Base-by-base conservation (phyloP, 1,140 invertebrate genomes). In the Thaumetopoea pityocampa region DNA sequence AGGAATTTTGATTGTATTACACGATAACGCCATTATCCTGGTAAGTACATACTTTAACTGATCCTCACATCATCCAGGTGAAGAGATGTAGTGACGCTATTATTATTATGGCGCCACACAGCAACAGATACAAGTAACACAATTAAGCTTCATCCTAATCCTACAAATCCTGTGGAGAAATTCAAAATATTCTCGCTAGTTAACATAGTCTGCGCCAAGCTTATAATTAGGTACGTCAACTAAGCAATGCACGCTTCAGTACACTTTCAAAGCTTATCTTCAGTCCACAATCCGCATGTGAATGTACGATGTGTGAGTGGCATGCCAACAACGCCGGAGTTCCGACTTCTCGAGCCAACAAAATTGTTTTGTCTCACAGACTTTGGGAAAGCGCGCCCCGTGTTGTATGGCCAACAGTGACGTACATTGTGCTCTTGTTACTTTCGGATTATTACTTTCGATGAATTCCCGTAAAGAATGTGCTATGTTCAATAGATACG, bases 361-460 rank as follows among this genome's bases (percentile, higher is more conserved):
- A 73, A 71, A 71, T 67, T 66, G 62, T 60, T 74, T 74, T 68
- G 65, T 70, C 50, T 47, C 37, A 43, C 54, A 50, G 56, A 68
- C 55, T 67, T 66, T 51, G 35, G 47, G 45, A 52, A 50, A 56
- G 50, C 55, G 53, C 58, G 46, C 53, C 48, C 43, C 46, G 42
- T 44, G 50, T 58, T 51, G 52, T 57, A 36, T 55, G 43, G 44
- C 26, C 48, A 41, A 57, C 18, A 52, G 27, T 42, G 22, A 47
- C 16, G 18, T 40, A 49, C 38, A 42, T 46, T 48, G 35, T 43
- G 22, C 33, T 44, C 19, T 45, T 52, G 48, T 52, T 52, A 59
- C 54, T 47, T 54, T 37, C 36, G 28, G 28, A 10, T 45, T 42
- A 50, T 51, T 51, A 16, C 33, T 34, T 30, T 28, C 7, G 28